Evolutionary conservation across 2,797 vertebrate genomes (phyloP).

Genomic region (Propithecus perrieri): DNA sequence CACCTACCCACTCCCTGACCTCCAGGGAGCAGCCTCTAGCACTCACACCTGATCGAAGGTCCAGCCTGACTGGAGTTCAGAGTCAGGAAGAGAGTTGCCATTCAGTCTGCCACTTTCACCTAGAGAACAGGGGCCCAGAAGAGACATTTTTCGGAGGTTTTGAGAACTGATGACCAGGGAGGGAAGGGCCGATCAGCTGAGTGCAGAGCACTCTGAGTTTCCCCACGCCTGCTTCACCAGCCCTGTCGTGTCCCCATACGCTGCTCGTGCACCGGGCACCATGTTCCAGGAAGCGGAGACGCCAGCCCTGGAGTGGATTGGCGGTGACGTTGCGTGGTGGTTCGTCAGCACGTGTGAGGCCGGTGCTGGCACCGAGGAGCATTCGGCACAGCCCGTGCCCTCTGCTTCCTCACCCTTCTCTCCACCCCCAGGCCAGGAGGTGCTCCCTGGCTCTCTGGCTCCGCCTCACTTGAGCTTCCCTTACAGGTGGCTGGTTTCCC

Average conservation of each 20-base stretch:
- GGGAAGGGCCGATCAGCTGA: background rate
- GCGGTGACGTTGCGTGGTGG: background rate
- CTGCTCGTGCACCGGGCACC: background rate
- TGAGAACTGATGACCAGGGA: background rate
- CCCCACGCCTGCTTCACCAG: background rate
- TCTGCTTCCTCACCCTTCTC: background rate
- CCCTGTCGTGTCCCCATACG: background rate
- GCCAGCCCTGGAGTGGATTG: background rate
- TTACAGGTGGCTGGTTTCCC: slow-evolving; percentile 50
- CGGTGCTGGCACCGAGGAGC: background rate
- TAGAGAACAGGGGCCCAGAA: background rate
- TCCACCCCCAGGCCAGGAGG: background rate
- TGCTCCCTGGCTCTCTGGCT: background rate
- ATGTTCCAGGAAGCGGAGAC: background rate
- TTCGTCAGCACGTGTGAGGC: background rate
- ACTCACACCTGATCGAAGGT: background rate
- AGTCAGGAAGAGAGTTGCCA: background rate
- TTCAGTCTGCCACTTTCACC: background rate
- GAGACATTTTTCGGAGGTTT: background rate
- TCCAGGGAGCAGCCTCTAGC: background rate
- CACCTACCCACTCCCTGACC: background rate
- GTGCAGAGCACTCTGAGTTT: background rate
- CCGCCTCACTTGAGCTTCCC: slow-evolving; percentile 7
- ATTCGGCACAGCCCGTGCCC: background rate
- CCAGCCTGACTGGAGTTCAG: background rate